Base-by-base conservation (phyloP, 1,140 invertebrate species). In the Microplitis demolitor region DNA sequence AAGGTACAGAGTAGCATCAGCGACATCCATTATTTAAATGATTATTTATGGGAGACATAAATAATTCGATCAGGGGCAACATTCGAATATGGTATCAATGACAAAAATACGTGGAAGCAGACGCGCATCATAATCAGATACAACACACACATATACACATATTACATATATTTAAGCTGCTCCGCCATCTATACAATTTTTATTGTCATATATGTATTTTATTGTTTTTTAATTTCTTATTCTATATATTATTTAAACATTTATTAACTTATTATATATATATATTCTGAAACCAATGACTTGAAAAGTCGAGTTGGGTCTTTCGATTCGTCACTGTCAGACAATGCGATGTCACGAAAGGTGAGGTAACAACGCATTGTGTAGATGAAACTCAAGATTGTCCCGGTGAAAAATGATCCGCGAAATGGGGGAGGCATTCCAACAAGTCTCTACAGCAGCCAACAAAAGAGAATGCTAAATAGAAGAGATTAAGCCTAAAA, bases 251-350 rank as follows among this genome's bases (percentile, higher is more conserved):
- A 5, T 60, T 4, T 3, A 60, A 31, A 60, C 56, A 33, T 31
- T 31, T 31, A 8, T 8, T 3, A 31, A 31, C 31, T 0, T 60
- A 31, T 1, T 62, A 37, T 37, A 62, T 37, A 11, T 64, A 45
- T 24, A 50, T 61, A 33, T 5, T 5, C 31, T 24, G 5, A 50
- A 50, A n/a, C 62, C 62, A 77, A 80, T 80, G 80, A 81, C 77
- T 81, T 77, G 80, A 79, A 78, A 75, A 54, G 74, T 81, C 76
- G 76, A 80, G 75, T 78, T 70, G 71, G 73, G 74, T 78, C 76
- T 82, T 80, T 81, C 81, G 78, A 82, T 82, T 82, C 81, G 81
- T 82, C 81, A 82, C 78, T 82, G 81, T 82, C 81, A 80, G 74
- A 74, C 76, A 74, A 75, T 74, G 76, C 80, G 79, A 77, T 80